phyloP scores from a whole-genome alignment of 2,888 invertebrate species.

The Trachelus stipa region DNA sequence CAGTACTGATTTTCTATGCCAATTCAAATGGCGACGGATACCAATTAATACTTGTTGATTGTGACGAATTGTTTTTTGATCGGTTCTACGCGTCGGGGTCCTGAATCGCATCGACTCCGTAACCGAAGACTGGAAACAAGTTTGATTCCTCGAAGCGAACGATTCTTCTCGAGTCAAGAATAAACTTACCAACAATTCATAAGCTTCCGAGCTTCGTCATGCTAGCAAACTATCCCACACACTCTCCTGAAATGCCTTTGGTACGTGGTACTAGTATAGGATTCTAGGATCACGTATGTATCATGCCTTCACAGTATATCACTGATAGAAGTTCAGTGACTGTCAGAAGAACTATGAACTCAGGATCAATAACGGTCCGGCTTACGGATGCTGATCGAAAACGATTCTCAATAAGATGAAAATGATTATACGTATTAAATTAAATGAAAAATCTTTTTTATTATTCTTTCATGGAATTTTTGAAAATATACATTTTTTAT shows the following conservation, averaged over 20 bases:
- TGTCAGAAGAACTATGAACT: slow-evolving; percentile 38
- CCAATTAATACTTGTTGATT: background rate
- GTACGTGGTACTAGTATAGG: background rate
- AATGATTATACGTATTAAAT: background rate
- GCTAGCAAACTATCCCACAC: slow-evolving; percentile 54
- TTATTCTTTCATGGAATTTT: too few relatives aligned
- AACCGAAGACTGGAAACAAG: background rate
- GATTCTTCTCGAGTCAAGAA: slow-evolving; percentile 42
- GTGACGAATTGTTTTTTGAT: background rate
- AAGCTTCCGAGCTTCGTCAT: slow-evolving; percentile 55
- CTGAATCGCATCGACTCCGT: background rate
- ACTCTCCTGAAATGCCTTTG: slow-evolving; percentile 6
- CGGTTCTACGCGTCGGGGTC: background rate
- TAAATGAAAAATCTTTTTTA: background rate
- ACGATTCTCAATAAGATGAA: background rate
- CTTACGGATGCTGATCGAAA: background rate
- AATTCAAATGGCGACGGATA: too few relatives aligned
- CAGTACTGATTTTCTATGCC: too few relatives aligned
- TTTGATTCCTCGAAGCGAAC: background rate
- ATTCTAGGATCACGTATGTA: background rate
- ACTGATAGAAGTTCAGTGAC: slow-evolving; percentile 35
- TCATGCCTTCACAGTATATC: slow-evolving; percentile 36
- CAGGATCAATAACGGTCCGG: background rate
- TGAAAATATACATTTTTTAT: background rate
- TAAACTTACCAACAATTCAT: slow-evolving; percentile 52